Evolutionary conservation across 2,113 vertebrate species (phyloP).

Genomic region (Notarius quadriscutis): DNA sequence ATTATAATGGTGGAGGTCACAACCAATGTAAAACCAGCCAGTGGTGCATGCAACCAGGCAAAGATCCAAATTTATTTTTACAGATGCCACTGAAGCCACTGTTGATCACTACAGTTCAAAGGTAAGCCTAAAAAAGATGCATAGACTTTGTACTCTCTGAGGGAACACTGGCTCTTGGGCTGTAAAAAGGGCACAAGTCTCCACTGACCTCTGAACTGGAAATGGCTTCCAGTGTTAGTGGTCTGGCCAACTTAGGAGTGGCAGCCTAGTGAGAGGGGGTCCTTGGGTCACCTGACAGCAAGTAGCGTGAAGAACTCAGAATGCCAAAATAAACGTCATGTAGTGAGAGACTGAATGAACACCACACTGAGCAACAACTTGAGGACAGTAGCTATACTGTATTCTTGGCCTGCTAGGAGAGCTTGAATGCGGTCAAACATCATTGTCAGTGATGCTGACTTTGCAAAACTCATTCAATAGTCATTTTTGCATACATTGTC

Average conservation of each 20-base stretch:
- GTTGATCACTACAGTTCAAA: not conserved
- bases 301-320: too few species aligned
- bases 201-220: not conserved
- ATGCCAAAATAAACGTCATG: not conserved
- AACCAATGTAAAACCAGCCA: not conserved
- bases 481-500: not conserved
- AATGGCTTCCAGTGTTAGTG: not conserved
- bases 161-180: not conserved
- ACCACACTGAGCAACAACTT: not conserved
- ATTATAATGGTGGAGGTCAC: too few species aligned
- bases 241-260: not conserved
- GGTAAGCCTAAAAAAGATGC: too few species aligned
- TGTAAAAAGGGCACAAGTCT: not conserved
- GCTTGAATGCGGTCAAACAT: not conserved
- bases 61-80: not conserved
- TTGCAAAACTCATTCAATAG: too few species aligned
- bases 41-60: not conserved
- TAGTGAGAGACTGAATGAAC: not conserved
- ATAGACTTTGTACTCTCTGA: not conserved
- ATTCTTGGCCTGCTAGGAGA: not conserved
- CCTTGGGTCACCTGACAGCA: not conserved
- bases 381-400: not conserved
- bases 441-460: too few species aligned
- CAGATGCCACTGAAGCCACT: not conserved
- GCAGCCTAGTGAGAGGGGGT: too few species aligned